Conservation (phyloP, 2,888 invertebrate genomes). For the Eurois occulta region DNA sequence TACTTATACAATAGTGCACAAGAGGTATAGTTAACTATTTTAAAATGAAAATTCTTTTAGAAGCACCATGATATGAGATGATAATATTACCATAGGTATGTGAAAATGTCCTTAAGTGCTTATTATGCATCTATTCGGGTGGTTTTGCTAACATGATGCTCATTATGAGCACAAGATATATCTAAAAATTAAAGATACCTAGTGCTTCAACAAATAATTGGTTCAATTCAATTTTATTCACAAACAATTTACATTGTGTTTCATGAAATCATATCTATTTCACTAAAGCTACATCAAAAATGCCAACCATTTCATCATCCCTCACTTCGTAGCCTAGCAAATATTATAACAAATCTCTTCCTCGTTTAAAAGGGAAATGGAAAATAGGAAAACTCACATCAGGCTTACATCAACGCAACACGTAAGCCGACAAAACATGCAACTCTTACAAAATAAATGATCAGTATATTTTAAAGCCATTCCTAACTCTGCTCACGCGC, state of each 20-base stretch:
- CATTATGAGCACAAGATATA: background rate
- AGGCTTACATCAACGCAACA: background rate
- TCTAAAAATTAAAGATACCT: background rate
- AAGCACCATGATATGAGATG: background rate
- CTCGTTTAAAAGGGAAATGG: background rate
- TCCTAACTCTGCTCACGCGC: slow-evolving; percentile 4
- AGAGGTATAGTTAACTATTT: background rate
- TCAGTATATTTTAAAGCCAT: slow-evolving; percentile 20
- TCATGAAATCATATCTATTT: background rate
- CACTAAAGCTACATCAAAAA: background rate
- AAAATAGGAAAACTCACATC: background rate
- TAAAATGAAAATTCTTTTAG: background rate
- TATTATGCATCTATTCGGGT: background rate
- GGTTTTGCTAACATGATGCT: background rate
- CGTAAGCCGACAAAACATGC: background rate
- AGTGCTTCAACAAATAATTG: background rate
- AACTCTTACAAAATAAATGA: slow-evolving; percentile 3
- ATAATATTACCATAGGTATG: background rate
- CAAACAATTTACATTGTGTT: no score
- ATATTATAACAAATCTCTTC: background rate
- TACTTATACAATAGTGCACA: background rate
- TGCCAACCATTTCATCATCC: background rate
- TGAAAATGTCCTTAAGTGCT: background rate
- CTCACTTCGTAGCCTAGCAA: background rate
- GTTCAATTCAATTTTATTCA: no score